A percentile compares a stretch with the other conserved stretches of the same genome.
phyloP scores from a whole-genome alignment of 2,113 vertebrate species.

The Microcebus tavaratra region DNA sequence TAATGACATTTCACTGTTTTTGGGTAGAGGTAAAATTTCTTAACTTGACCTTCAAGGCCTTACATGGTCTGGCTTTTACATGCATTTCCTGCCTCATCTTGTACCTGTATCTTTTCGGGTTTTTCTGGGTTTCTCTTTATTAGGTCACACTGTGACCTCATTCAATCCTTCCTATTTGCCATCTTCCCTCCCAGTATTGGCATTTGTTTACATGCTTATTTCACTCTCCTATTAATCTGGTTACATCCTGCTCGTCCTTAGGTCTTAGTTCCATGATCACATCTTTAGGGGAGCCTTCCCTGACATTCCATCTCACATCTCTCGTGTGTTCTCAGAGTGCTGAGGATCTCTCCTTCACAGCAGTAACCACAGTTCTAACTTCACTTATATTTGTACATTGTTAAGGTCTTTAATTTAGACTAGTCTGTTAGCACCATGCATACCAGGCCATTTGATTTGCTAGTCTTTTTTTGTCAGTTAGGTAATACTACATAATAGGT shows the following conservation, averaged over 20 bases:
- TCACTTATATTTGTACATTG: neutral
- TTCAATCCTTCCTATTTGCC: neutral
- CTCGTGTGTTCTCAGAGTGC: neutral
- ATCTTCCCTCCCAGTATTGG: neutral
- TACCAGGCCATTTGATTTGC: neutral
- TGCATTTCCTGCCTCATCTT: neutral
- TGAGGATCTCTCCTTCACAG: neutral
- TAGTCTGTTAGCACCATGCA: neutral
- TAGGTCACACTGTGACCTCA: neutral
- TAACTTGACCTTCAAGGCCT: neutral
- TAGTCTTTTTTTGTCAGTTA: neutral
- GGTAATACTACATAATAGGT: neutral
- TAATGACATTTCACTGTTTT: neutral
- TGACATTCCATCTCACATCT: neutral
- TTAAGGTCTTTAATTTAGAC: neutral
- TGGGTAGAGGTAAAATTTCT: neutral
- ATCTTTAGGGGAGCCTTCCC: neutral
- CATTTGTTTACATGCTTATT: neutral
- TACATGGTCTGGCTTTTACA: neutral
- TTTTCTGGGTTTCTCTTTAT: neutral
- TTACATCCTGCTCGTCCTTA: neutral
- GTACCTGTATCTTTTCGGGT: neutral
- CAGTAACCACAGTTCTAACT: neutral
- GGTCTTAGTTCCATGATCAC: neutral
- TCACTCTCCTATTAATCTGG: neutral